Conservation (phyloP, 2,888 invertebrate genomes). For the Chelonus formosanus region DNA sequence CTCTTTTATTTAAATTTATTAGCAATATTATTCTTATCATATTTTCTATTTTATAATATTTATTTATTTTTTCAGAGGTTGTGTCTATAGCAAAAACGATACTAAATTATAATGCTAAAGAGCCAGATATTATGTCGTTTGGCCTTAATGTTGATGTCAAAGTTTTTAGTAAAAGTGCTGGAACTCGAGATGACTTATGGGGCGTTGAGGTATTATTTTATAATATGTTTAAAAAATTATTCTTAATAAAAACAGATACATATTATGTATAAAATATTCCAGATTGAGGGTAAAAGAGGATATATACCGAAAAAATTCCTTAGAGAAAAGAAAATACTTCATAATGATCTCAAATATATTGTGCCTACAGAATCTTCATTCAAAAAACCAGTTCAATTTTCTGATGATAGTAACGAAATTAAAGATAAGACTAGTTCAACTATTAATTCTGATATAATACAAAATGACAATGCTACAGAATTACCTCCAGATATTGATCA, state of each 20-base stretch:
- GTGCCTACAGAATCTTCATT: slow-evolving; percentile 61
- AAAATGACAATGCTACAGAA: neutral
- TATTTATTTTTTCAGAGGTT: slow-evolving; percentile 66
- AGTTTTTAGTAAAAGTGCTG: slow-evolving; percentile 78
- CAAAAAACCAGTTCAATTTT: too few species aligned
- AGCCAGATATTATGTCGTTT: slow-evolving; percentile 72
- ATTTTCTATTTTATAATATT: slow-evolving; percentile 21
- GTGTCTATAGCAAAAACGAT: slow-evolving; percentile 73
- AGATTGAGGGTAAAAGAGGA: slow-evolving; percentile 74
- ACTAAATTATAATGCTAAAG: slow-evolving; percentile 68
- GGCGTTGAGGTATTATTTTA: slow-evolving; percentile 68
- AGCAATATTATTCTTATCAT: slow-evolving; percentile 39
- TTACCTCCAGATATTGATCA: slow-evolving; percentile 7
- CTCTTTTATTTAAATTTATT: slow-evolving; percentile 37
- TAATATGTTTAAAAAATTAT: neutral
- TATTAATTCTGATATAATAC: neutral
- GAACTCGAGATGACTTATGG: slow-evolving; percentile 71
- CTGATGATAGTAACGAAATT: neutral
- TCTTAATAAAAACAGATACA: slow-evolving; percentile 5
- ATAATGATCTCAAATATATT: slow-evolving; percentile 60
- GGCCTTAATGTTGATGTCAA: slow-evolving; percentile 68
- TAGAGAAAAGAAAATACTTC: slow-evolving; percentile 69
- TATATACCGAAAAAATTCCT: slow-evolving; percentile 72
- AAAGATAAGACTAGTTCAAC: neutral
- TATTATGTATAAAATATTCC: slow-evolving; percentile 7